phyloP scores from a whole-genome alignment of 2,113 vertebrate genomes.

The mouse (Mus musculus) region GRCm39 chr17:28349001-28349500 shows the following conservation, averaged over 20 bases:
- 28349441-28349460: slow-evolving; percentile 9
- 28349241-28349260: neutral
- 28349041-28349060: neutral
- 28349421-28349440: slow-evolving; percentile 76
- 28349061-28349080: neutral
- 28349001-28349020: neutral
- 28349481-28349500: neutral
- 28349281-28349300: neutral
- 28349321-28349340: slow-evolving; percentile 64
- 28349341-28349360: slow-evolving; percentile 69
- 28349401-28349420: slow-evolving; percentile 78
- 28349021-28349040: neutral
- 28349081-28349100: neutral
- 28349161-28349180: no score
- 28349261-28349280: neutral
- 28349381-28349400: slow-evolving; percentile 82
- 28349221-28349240: neutral
- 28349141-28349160: neutral
- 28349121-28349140: neutral
- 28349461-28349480: neutral
- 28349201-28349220: neutral
- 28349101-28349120: neutral
- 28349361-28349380: slow-evolving; percentile 82
- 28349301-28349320: neutral
- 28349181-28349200: neutral